phyloP scores from a whole-genome alignment of 1,140 invertebrate species.

The Holotrichia oblita region DNA sequence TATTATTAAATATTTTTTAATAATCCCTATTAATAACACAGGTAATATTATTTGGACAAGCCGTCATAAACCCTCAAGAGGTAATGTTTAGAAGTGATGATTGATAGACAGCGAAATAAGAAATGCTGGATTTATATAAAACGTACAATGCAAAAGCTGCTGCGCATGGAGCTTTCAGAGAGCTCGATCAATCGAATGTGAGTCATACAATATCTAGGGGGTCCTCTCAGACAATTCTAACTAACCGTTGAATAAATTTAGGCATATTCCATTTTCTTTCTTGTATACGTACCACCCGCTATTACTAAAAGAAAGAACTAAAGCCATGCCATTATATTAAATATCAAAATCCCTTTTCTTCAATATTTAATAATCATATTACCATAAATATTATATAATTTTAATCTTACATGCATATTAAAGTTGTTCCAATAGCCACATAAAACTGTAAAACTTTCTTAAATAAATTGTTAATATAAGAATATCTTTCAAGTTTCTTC shows the following conservation, averaged over 20 bases:
- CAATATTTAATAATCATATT: too few relatives aligned
- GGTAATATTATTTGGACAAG: conserved; percentile 14
- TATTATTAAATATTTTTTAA: conserved; percentile 3
- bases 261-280: too few relatives aligned
- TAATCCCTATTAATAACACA: conserved; percentile 16
- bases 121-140: conserved; percentile 6
- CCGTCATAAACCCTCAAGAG: conserved; percentile 24
- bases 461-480: too few relatives aligned
- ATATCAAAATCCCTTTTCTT: too few relatives aligned
- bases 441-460: too few relatives aligned
- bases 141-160: not conserved
- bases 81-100: not conserved
- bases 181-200: conserved; percentile 23
- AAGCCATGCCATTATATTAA: too few relatives aligned
- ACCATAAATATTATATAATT: too few relatives aligned
- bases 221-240: not conserved
- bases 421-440: too few relatives aligned
- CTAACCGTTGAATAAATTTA: not conserved
- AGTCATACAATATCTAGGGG: conserved; percentile 10
- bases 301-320: too few relatives aligned
- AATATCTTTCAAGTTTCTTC: too few relatives aligned
- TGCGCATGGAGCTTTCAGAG: conserved; percentile 26
- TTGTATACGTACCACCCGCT: too few relatives aligned
- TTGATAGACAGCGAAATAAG: conserved; percentile 44
- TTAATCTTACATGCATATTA: too few relatives aligned